Conservation (phyloP, 30 jellyfish, hydroid and myxozoan species). For the Nemopilema nomurai region DNA sequence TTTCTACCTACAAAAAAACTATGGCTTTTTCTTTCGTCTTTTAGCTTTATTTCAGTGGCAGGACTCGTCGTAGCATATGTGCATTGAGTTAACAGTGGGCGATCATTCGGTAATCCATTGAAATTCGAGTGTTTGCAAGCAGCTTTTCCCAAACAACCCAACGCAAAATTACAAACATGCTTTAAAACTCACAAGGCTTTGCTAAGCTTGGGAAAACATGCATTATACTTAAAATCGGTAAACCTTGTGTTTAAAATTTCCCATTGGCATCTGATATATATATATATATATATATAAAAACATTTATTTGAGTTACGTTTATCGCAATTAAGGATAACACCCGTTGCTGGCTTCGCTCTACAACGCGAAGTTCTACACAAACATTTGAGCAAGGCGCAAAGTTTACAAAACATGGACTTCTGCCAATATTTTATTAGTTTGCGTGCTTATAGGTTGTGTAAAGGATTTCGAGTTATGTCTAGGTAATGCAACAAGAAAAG, state of each 20-base stretch:
- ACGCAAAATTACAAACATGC: not conserved
- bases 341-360: not conserved
- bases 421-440: not conserved
- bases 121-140: not conserved
- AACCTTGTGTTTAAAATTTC: too few species aligned
- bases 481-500: too few species aligned
- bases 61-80: too few species aligned
- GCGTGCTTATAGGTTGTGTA: not conserved
- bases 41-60: too few species aligned
- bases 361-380: not conserved
- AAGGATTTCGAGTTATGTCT: not conserved
- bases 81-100: not conserved
- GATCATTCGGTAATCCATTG: not conserved
- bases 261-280: too few species aligned
- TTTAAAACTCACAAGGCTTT: not conserved
- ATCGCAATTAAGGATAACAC: not conserved
- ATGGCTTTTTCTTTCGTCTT: too few species aligned
- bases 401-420: not conserved
- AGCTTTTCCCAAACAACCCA: not conserved
- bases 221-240: too few species aligned
- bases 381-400: not conserved
- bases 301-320: not conserved
- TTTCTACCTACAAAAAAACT: too few species aligned
- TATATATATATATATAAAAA: too few species aligned
- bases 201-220: too few species aligned